Conservation (phyloP, 2,113 vertebrate genomes). For the Semicossyphus pulcher region DNA sequence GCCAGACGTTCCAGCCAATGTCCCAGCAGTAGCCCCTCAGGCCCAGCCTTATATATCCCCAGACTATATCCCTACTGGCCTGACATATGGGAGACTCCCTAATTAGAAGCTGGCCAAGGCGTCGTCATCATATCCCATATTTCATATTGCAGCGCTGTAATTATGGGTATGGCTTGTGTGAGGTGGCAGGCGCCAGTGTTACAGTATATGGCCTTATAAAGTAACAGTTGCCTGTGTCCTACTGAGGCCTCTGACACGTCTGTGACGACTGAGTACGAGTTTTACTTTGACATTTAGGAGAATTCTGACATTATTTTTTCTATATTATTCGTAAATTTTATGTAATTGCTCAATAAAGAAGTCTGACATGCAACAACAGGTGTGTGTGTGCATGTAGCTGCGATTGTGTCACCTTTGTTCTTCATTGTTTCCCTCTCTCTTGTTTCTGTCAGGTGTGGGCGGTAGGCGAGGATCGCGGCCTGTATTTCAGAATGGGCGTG, state of each 20-base stretch:
- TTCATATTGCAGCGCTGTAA: slow-evolving; percentile 76
- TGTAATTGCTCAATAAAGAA: background rate
- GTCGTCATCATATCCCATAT: slow-evolving; percentile 73
- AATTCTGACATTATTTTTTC: background rate
- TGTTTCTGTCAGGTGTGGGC: slow-evolving; percentile 90
- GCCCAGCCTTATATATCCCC: slow-evolving; percentile 76
- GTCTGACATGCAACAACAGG: background rate
- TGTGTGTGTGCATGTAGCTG: background rate
- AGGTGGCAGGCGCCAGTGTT: slow-evolving; percentile 55
- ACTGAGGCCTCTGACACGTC: background rate
- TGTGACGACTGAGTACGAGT: slow-evolving; percentile 5
- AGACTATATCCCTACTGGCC: slow-evolving; percentile 67
- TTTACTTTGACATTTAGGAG: background rate
- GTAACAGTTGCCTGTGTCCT: slow-evolving; percentile 51
- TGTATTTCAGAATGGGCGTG: slow-evolving; percentile 95
- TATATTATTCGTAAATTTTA: background rate
- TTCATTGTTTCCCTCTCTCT: background rate
- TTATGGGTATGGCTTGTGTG: slow-evolving; percentile 62
- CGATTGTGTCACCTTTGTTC: background rate
- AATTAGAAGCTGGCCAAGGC: slow-evolving; percentile 80
- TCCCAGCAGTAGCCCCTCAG: slow-evolving; percentile 47
- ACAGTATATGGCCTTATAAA: slow-evolving; percentile 75
- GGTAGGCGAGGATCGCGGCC: slow-evolving; percentile 88
- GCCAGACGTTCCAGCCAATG: slow-evolving; percentile 61
- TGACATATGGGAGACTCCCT: slow-evolving; percentile 78